Percentiles rank a stretch among this genome's conserved stretches.
Conservation (phyloP, 2,888 invertebrate genomes). For the Drosophila pseudotalamancana region DNA sequence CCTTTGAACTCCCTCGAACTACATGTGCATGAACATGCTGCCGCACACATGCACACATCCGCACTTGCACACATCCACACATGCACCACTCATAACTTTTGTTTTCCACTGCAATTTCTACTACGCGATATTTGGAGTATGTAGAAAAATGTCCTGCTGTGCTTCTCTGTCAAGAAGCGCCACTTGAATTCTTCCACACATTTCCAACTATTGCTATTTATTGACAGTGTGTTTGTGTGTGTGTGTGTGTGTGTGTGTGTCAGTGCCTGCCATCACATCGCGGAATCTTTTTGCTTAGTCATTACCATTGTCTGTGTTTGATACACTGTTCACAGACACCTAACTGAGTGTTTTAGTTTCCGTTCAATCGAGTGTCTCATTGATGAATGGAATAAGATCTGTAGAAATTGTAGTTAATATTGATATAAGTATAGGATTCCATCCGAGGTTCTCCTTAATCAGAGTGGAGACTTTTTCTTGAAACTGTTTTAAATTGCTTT, state of each 20-base stretch:
- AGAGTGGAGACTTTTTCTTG: too few species aligned
- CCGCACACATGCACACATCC: slow-evolving; percentile 1
- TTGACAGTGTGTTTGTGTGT: slow-evolving; percentile 11
- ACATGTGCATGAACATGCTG: not conserved
- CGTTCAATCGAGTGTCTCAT: not conserved
- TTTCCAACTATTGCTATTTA: slow-evolving; percentile 27
- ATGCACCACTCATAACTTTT: slow-evolving; percentile 69
- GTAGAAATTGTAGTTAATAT: too few species aligned
- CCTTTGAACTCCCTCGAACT: slow-evolving; percentile 37
- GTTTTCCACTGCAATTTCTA: slow-evolving; percentile 62
- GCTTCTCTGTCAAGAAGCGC: slow-evolving; percentile 58
- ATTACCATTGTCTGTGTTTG: slow-evolving; percentile 23
- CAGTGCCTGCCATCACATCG: slow-evolving; percentile 50
- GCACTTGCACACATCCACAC: slow-evolving; percentile 7
- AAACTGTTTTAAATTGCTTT: not conserved
- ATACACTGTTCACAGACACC: not conserved
- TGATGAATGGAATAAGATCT: too few species aligned
- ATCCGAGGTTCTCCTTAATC: too few species aligned
- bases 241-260: slow-evolving; percentile 11
- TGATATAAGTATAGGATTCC: too few species aligned
- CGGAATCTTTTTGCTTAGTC: slow-evolving; percentile 26
- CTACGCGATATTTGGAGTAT: slow-evolving; percentile 45
- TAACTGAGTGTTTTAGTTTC: not conserved
- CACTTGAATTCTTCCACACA: slow-evolving; percentile 57
- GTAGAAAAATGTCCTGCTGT: slow-evolving; percentile 74